Conservation (phyloP, 2,797 vertebrate genomes). For the Trichosurus vulpecula region DNA sequence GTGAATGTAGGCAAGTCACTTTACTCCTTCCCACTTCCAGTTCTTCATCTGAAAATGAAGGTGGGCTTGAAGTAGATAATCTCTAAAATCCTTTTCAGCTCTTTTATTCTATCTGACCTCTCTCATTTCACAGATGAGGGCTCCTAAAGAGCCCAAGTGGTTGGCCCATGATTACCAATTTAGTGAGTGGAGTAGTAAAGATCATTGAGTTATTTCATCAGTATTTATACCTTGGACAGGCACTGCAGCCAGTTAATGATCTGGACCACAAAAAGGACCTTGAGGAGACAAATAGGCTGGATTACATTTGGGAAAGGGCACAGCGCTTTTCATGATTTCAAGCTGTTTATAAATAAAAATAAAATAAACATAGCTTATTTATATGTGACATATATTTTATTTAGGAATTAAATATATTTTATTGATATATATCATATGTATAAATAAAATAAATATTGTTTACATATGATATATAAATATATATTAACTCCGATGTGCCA, state of each 20-base stretch:
- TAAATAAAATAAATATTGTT: not conserved
- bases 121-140: not conserved
- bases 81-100: not conserved
- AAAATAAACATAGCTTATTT: not conserved
- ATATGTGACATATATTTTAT: not conserved
- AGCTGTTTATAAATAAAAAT: not conserved
- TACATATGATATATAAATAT: not conserved
- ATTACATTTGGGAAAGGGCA: not conserved
- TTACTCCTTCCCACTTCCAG: not conserved
- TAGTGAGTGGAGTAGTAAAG: not conserved
- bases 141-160: not conserved
- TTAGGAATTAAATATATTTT: not conserved
- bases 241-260: not conserved
- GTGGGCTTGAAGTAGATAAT: not conserved
- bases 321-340: not conserved
- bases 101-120: not conserved
- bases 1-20: not conserved
- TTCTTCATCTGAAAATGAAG: not conserved
- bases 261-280: not conserved
- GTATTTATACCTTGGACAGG: not conserved
- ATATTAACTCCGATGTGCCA: not conserved
- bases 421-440: not conserved
- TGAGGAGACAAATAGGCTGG: not conserved
- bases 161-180: not conserved
- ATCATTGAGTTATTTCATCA: not conserved